phyloP scores from a whole-genome alignment of 2,113 vertebrate genomes.

The Oxyura jamaicensis region DNA sequence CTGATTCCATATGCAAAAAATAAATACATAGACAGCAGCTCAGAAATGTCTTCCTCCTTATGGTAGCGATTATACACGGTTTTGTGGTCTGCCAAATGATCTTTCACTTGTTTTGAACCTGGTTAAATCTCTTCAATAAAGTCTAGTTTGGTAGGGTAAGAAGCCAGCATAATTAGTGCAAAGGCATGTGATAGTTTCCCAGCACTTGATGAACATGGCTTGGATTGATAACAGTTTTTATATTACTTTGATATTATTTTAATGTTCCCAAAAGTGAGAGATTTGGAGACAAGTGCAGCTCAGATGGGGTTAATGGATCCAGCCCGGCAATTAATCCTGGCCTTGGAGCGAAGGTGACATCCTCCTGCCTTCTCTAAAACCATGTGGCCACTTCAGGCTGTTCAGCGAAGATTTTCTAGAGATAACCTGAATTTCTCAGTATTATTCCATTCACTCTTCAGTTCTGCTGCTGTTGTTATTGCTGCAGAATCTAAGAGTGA shows the following conservation, averaged over 20 bases:
- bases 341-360: neutral
- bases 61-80: neutral
- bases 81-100: constrained; percentile 25
- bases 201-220: neutral
- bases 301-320: neutral
- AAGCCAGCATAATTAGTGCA: neutral
- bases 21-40: constrained; percentile 66
- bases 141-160: neutral
- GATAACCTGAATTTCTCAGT: neutral
- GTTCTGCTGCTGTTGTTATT: neutral
- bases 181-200: neutral
- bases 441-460: neutral
- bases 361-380: neutral
- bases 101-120: constrained; percentile 17
- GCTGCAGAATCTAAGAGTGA: neutral
- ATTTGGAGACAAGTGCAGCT: neutral
- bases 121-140: neutral
- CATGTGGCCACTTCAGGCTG: neutral
- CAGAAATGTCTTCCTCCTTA: constrained; percentile 46
- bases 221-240: neutral
- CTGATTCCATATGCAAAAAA: constrained; percentile 74
- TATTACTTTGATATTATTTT: neutral
- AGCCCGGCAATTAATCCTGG: neutral
- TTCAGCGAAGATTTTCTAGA: neutral
- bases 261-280: neutral